Evolutionary conservation across 2,113 vertebrate genomes (phyloP).

Genomic region (Hemichromis elongatus): DNA sequence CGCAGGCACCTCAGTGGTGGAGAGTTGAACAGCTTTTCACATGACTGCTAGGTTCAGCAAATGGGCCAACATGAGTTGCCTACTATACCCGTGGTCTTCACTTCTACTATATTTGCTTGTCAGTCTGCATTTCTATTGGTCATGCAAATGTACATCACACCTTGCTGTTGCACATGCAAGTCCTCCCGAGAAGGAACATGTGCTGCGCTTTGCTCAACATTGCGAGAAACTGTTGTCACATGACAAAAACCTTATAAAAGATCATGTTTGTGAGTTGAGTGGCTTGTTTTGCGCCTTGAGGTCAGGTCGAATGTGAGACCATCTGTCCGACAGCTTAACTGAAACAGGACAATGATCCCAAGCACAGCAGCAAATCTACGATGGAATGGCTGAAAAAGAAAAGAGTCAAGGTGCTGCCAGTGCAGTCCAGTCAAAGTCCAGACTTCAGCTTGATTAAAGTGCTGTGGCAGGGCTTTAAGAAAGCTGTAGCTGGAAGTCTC

Average conservation of each 20-base stretch:
- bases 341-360: not conserved
- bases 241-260: not conserved
- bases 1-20: not conserved
- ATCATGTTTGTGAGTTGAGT: not conserved
- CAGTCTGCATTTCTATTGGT: not conserved
- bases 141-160: not conserved
- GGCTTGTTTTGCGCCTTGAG: not conserved
- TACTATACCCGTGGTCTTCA: not conserved
- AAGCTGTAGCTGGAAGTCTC: not conserved
- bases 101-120: not conserved
- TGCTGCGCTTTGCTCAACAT: not conserved
- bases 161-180: not conserved
- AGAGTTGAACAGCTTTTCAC: not conserved
- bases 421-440: not conserved
- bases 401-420: not conserved
- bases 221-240: not conserved
- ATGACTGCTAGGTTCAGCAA: not conserved
- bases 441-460: not conserved
- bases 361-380: not conserved
- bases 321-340: not conserved
- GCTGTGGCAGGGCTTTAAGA: not conserved
- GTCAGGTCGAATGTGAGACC: not conserved
- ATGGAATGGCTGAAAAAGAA: not conserved
- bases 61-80: not conserved
- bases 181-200: not conserved